These are phyloP conservation scores for Megastigmus dorsalis DNA, from an alignment of 2,888 invertebrate genomes.

Conservation along the genomic window DNA sequence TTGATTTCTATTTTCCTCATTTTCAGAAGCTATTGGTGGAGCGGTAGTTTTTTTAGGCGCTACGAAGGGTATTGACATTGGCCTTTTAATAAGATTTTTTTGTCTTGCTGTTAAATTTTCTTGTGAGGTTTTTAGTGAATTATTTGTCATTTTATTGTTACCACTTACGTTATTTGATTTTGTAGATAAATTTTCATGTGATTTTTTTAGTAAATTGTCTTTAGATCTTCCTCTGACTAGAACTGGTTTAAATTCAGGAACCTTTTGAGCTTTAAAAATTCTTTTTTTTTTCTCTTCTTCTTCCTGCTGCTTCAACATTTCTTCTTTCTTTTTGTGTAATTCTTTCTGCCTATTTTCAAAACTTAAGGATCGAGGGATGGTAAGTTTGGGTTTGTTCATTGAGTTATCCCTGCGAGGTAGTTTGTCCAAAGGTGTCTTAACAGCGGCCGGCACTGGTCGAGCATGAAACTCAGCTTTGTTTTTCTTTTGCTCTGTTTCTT, in stretches of 20 bases:
- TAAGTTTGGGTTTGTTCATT: conserved; percentile 53
- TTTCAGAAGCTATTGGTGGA: conserved; percentile 5
- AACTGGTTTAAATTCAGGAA: conserved; percentile 77
- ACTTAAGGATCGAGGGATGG: conserved; percentile 69
- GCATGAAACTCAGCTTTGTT: conserved; percentile 77
- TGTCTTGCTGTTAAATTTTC: conserved; percentile 49
- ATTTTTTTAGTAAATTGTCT: conserved; percentile 57
- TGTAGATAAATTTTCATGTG: conserved; percentile 54
- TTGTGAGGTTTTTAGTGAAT: conserved; percentile 49
- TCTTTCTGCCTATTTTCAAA: conserved; percentile 82
- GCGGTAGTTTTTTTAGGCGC: conserved; percentile 21
- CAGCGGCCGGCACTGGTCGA: conserved; percentile 77
- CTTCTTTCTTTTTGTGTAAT: conserved; percentile 77
- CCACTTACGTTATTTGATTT: conserved; percentile 17
- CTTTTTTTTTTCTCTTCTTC: conserved; percentile 79
- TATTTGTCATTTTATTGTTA: conserved; percentile 49
- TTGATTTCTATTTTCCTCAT: conserved; percentile 34
- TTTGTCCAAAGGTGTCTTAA: conserved; percentile 56
- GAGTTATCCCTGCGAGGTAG: conserved; percentile 16
- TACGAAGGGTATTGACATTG: conserved; percentile 41
- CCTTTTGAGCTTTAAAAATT: conserved; percentile 83
- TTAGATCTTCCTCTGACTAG: conserved; percentile 68
- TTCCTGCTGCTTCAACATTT: conserved; percentile 78
- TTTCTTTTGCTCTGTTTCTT: conserved; percentile 60
- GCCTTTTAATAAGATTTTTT: conserved; percentile 40